Conservation (phyloP, 2,888 invertebrate species). For the Herminia tarsipennalis region DNA sequence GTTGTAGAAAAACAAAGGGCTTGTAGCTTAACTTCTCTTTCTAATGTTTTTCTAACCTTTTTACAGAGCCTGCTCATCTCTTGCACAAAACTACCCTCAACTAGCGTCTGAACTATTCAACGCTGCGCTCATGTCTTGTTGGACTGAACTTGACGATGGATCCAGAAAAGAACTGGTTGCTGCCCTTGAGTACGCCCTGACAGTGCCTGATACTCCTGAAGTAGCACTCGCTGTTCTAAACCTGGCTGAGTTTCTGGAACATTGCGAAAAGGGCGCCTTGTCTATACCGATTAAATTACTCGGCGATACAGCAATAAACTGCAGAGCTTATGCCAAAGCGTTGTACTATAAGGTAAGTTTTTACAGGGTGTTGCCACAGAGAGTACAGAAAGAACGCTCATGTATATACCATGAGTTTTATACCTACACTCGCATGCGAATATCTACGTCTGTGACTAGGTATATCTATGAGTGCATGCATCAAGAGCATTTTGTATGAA, state of each 20-base stretch:
- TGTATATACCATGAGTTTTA: background rate
- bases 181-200: conserved; percentile 94
- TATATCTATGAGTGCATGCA: no score
- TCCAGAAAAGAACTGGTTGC: conserved; percentile 94
- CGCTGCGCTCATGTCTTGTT: conserved; percentile 99
- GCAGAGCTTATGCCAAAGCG: conserved; percentile 90
- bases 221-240: conserved; percentile 97
- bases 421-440: no score
- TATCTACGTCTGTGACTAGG: no score
- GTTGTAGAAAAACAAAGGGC: no score
- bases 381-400: background rate
- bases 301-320: conserved; percentile 97
- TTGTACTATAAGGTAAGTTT: conserved; percentile 85
- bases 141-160: conserved; percentile 95
- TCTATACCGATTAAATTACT: conserved; percentile 95
- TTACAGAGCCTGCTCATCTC: conserved; percentile 93
- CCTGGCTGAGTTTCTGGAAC: conserved; percentile 99
- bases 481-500: no score
- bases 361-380: background rate
- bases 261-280: conserved; percentile 98
- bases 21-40: no score
- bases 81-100: conserved; percentile 97
- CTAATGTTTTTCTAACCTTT: conserved; percentile 25
- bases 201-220: conserved; percentile 96
- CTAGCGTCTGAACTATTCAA: conserved; percentile 97